Evolutionary conservation across 2,113 vertebrate genomes (phyloP).

Genomic region (Periophthalmus modestus): DNA sequence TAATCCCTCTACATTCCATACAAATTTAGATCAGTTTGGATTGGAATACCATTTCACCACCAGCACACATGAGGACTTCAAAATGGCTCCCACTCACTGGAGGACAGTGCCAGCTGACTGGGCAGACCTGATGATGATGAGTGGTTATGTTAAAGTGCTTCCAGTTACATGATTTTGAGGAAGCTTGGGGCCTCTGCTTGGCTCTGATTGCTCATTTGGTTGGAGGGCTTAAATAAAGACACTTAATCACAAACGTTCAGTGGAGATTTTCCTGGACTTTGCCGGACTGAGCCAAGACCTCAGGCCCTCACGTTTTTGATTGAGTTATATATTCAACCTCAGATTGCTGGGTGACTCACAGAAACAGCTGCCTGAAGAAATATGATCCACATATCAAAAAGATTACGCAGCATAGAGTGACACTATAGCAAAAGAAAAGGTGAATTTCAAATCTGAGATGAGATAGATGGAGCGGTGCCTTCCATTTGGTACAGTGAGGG

Average conservation of each 20-base stretch:
- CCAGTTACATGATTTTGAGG: conserved; percentile 53
- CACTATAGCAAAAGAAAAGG: not conserved
- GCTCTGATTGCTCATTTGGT: conserved; percentile 69
- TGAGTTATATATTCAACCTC: conserved; percentile 56
- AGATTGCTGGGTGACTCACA: conserved; percentile 68
- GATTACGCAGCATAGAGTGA: conserved; percentile 33
- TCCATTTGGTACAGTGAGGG: too few relatives aligned
- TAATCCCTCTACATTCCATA: not conserved
- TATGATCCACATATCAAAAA: conserved; percentile 51
- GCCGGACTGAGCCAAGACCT: conserved; percentile 65
- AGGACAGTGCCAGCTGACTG: conserved; percentile 32
- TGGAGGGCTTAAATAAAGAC: conserved; percentile 74
- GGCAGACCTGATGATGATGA: conserved; percentile 45
- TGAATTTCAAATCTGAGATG: not conserved
- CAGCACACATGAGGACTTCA: conserved; percentile 5
- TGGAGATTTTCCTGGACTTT: conserved; percentile 59
- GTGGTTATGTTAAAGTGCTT: conserved; percentile 39
- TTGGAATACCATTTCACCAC: not conserved
- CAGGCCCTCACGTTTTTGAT: conserved; percentile 63
- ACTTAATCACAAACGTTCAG: conserved; percentile 67
- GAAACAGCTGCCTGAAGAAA: conserved; percentile 62
- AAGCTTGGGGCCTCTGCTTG: conserved; percentile 52
- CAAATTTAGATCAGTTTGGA: not conserved
- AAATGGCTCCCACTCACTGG: conserved; percentile 11
- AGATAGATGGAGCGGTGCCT: too few relatives aligned